A percentile compares a stretch with the other conserved stretches of the same genome.
Evolutionary conservation across 53 echinoderm and acorn worm genomes (phyloP).

Genomic region (Glandiceps talaboti): DNA sequence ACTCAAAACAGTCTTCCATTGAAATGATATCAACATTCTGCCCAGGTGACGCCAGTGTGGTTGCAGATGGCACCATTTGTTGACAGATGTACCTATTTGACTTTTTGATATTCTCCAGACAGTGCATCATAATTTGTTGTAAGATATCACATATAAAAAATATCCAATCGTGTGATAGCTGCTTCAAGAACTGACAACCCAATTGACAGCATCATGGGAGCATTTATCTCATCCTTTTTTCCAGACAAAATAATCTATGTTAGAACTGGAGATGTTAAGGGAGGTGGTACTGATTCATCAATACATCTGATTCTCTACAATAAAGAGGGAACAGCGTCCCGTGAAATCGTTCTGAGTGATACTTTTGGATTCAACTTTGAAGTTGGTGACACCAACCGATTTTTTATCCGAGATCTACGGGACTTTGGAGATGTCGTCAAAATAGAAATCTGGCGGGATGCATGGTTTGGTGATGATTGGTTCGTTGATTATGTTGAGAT

Average conservation of each 20-base stretch:
- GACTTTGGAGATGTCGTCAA: conserved; percentile 41
- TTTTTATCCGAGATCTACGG: conserved; percentile 31
- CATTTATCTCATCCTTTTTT: too few species aligned
- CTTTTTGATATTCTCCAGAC: too few species aligned
- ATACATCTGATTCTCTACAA: conserved; percentile 47
- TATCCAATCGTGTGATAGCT: too few species aligned
- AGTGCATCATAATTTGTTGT: too few species aligned
- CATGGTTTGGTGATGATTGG: conserved; percentile 39
- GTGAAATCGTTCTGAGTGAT: conserved; percentile 40
- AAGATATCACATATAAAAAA: too few species aligned
- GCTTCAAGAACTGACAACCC: too few species aligned
- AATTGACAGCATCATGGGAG: too few species aligned
- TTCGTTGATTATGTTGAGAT: conserved; percentile 57
- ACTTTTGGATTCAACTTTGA: conserved; percentile 61
- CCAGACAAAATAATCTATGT: conserved; percentile 42
- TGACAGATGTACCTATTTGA: too few species aligned
- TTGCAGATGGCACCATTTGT: too few species aligned
- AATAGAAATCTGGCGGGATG: conserved; percentile 64
- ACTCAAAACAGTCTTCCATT: too few species aligned
- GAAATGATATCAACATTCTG: too few species aligned
- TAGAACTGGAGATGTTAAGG: conserved; percentile 69
- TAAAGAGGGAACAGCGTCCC: conserved; percentile 30
- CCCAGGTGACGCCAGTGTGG: too few species aligned
- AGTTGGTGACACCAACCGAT: conserved; percentile 36
- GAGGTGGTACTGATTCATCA: conserved; percentile 61